Percentiles rank a stretch among this genome's conserved stretches.
phyloP scores from a whole-genome alignment of 35 echinoderm and acorn worm genomes.

The Stichopus chloronotus region DNA sequence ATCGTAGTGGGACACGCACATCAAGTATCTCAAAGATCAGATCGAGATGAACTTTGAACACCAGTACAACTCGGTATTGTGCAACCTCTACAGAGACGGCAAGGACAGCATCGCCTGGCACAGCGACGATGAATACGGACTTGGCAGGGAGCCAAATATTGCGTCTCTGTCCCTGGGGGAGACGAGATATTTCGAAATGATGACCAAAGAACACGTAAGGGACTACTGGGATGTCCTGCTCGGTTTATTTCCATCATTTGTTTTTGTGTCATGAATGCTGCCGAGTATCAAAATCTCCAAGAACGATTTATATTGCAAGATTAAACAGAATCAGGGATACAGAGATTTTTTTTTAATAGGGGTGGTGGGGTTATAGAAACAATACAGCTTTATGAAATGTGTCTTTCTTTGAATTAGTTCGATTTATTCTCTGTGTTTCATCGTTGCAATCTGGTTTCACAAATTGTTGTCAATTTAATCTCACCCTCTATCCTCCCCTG shows the following conservation, averaged over 20 bases:
- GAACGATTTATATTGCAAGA: too few species aligned
- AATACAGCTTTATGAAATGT: too few species aligned
- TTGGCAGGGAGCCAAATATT: slow-evolving; percentile 78
- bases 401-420: too few species aligned
- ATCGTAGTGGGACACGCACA: slow-evolving; percentile 65
- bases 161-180: slow-evolving; percentile 91
- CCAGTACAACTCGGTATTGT: slow-evolving; percentile 85
- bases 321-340: too few species aligned
- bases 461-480: too few species aligned
- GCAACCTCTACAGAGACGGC: slow-evolving; percentile 76
- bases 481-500: too few species aligned
- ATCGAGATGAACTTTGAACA: slow-evolving; percentile 59
- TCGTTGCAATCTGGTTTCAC: too few species aligned
- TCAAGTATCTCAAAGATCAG: slow-evolving; percentile 55
- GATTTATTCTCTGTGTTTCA: too few species aligned
- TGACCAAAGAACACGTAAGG: slow-evolving; percentile 56
- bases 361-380: too few species aligned
- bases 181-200: slow-evolving; percentile 83
- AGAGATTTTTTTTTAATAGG: too few species aligned
- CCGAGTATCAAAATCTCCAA: too few species aligned
- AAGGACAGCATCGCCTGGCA: slow-evolving; percentile 92
- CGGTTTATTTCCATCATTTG: neutral
- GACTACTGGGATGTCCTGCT: neutral
- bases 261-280: too few species aligned
- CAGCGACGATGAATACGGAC: slow-evolving; percentile 85